These are phyloP conservation scores for Anseranas semipalmata DNA, from an alignment of 2,113 vertebrate species.

Conservation along the genomic window DNA sequence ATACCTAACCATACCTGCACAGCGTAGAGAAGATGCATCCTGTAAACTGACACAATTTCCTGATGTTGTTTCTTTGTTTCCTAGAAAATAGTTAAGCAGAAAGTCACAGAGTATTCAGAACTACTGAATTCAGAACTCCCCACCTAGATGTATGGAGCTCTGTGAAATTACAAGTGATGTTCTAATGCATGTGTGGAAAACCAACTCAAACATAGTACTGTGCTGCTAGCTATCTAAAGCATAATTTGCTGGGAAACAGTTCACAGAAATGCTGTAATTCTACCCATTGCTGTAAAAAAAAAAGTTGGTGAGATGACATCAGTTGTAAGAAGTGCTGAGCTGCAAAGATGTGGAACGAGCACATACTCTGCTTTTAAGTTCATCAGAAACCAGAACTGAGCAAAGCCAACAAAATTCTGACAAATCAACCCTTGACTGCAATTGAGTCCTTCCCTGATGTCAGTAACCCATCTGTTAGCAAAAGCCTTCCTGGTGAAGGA, in stretches of 20 bases:
- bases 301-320: not conserved
- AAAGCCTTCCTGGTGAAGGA: not conserved
- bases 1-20: slow-evolving; percentile 86
- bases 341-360: not conserved
- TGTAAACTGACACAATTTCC: slow-evolving; percentile 94
- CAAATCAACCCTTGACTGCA: not conserved
- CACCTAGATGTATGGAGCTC: not conserved
- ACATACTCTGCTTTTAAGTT: not conserved
- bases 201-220: not conserved
- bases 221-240: not conserved
- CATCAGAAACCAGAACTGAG: not conserved
- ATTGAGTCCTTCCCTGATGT: not conserved
- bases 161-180: not conserved
- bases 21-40: slow-evolving; percentile 97
- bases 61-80: slow-evolving; percentile 95
- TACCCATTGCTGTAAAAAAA: not conserved
- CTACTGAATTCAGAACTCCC: not conserved
- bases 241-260: not conserved
- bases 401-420: not conserved
- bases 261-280: not conserved
- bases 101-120: not conserved
- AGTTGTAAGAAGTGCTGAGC: not conserved
- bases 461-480: not conserved
- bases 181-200: not conserved
- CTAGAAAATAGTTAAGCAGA: slow-evolving; percentile 71